phyloP scores from a whole-genome alignment of 2,797 vertebrate genomes.

The Notoglanidium macrostoma region DNA sequence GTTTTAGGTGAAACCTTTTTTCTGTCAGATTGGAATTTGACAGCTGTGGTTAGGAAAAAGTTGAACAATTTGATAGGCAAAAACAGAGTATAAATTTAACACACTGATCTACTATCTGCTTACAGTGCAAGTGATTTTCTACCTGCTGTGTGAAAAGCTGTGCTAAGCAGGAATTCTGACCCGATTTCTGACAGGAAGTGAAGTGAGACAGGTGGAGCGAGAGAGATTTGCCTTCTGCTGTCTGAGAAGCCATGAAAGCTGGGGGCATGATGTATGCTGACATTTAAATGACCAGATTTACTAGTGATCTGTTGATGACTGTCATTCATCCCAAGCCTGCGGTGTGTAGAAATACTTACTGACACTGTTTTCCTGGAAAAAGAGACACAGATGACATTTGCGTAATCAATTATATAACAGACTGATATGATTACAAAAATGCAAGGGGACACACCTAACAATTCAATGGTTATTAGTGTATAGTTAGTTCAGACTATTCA shows the following conservation, averaged over 20 bases:
- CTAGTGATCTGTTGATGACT: neutral
- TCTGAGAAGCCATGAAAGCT: neutral
- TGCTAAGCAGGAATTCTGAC: neutral
- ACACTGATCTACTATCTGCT: neutral
- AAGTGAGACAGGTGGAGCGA: neutral
- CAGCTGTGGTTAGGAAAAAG: neutral
- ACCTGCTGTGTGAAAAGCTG: constrained; percentile 2
- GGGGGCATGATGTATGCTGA: neutral
- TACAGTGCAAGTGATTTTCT: neutral
- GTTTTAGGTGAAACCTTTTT: neutral
- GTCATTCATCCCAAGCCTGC: neutral
- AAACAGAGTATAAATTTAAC: neutral
- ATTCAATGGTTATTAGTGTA: neutral
- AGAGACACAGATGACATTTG: neutral
- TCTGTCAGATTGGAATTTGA: neutral
- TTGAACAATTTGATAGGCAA: neutral
- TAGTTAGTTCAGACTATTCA: neutral
- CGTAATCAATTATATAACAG: neutral
- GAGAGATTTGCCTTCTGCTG: neutral
- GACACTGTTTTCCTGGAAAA: neutral
- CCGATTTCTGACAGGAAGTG: neutral
- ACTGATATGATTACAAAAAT: neutral
- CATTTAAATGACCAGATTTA: neutral
- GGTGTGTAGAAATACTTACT: neutral
- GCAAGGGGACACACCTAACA: neutral